A percentile compares a stretch with the other conserved stretches of the same genome.
These are phyloP conservation scores for Caenorhabditis tropicalis DNA, from an alignment of 1,140 invertebrate species.

Conservation along the genomic window DNA sequence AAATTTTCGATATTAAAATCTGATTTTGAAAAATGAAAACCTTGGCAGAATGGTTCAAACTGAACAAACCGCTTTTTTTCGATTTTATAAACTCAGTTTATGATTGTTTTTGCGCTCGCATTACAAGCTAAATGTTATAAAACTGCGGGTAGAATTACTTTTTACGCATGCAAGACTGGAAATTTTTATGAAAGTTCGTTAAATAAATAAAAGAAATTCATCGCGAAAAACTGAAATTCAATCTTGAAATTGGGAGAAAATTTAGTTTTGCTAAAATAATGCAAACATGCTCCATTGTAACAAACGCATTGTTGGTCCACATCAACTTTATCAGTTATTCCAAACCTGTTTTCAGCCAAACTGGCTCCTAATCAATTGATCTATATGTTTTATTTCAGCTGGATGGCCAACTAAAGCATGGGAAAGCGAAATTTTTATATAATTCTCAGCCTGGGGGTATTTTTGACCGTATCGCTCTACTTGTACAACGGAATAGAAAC, in stretches of 20 bases:
- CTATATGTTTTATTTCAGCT: not conserved
- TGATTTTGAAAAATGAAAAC: too few species aligned
- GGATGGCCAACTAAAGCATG: conserved; percentile 5
- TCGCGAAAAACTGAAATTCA: too few species aligned
- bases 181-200: too few species aligned
- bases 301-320: not conserved
- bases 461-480: conserved; percentile 21
- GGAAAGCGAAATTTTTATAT: conserved; percentile 17
- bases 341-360: not conserved
- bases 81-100: too few species aligned
- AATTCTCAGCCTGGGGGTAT: not conserved
- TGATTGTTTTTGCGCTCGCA: too few species aligned
- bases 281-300: not conserved
- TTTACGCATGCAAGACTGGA: too few species aligned
- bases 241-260: too few species aligned
- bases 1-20: not conserved
- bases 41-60: too few species aligned
- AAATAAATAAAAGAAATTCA: too few species aligned
- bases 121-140: too few species aligned
- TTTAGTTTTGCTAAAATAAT: not conserved
- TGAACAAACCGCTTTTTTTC: too few species aligned
- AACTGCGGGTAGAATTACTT: too few species aligned
- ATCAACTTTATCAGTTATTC: not conserved
- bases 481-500: conserved; percentile 27
- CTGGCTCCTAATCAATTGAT: not conserved